Evolutionary conservation across 2,888 invertebrate genomes (phyloP), one percentile per base, ranked within the genome.

Genomic region (Nephrotoma guestfalica): DNA sequence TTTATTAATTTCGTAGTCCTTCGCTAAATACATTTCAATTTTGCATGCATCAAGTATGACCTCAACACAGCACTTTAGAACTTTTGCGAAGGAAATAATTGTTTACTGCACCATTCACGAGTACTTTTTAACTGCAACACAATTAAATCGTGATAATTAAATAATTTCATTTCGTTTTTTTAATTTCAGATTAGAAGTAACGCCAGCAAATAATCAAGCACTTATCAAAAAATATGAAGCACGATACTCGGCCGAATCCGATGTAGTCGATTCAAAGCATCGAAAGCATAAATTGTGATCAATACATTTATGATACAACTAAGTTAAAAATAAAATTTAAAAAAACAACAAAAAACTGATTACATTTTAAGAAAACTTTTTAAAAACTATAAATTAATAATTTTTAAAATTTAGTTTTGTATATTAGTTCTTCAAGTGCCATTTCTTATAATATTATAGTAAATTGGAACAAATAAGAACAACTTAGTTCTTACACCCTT

Each of bases 181-280:
- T 6, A 30, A 30, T 83, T 86, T 86, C 86, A 88, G 88, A 88
- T 84, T 88, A 84, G 88, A 88, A 87, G 87, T 88, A 11, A 88
- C 88, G 30, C 87, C 88, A n/a, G 88, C 88, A 15, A 88, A 88
- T 85, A 88, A 88, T 87, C 87, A 88, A 86, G 87, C 87, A 71
- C 71, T 88, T 40, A 88, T 88, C 18, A 88, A 88, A 87, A 88
- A 88, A 86, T 87, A 88, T 86, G 88, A 88, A 86, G 43, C 41
- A 18, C 42, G 42, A 30, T 18, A 85, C 6, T 85, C 41, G 41
- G 41, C 43, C 43, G 85, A 85, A 43, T 43, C 85, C 30, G 85
- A 85, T 85, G 41, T 57, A 85, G 83, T 83, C 41, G 86, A 86
- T 86, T n/a, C 45, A 86, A 84, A 86, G 45, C 86, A 83, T 84